Base-by-base conservation (phyloP, 2,888 invertebrate species). In the Teleiodes luculella region DNA sequence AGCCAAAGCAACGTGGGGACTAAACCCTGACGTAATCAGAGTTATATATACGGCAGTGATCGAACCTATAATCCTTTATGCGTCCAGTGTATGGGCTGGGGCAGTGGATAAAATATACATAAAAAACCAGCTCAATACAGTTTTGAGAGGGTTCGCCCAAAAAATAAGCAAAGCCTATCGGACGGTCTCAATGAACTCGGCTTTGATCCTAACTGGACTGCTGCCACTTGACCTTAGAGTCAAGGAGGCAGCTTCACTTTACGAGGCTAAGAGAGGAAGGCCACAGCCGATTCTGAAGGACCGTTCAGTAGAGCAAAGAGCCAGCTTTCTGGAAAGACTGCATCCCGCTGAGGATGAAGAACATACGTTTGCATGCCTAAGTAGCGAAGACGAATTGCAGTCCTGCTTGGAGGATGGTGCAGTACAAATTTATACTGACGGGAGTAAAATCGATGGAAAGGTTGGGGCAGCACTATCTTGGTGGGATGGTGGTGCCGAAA, bases 311-410 rank as follows among this genome's bases (percentile, higher is more conserved):
- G 41, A 41, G 10, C 3, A 8, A 8, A 20, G 10, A 6, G 10
- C 41, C 1, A 8, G 6, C 2, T 16, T 18, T 18, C 18, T 41
- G 2, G 6, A 41, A 11, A 20, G 2, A 7, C 41, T 18, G 11
- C 41, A 41, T 11, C 41, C 41, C 7, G 20, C 18, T 5, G 41
- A 18, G 3, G 39, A 39, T 2, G 7, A 20, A 4, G 37, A 2
- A 0, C 8, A 54, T 5, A 36, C 14, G n/a, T 50, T 54, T 46
- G 7, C 4, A 2, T 20, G 36, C 46, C 39, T 58, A 45, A 45
- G 33, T 13, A 24, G 24, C 6, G 24, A 24, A 6, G 39, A 39
- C 14, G 47, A 37, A 2, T 14, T 52, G n/a, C n/a, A 45, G 24
- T 11, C 10, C 3, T 3, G n/a, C 18, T 4, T 18, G 8, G 20